Percentiles rank a stretch among this genome's conserved stretches.
These are phyloP conservation scores for Lagocephalus sceleratus DNA, from an alignment of 2,797 vertebrate genomes.

Conservation along the genomic window DNA sequence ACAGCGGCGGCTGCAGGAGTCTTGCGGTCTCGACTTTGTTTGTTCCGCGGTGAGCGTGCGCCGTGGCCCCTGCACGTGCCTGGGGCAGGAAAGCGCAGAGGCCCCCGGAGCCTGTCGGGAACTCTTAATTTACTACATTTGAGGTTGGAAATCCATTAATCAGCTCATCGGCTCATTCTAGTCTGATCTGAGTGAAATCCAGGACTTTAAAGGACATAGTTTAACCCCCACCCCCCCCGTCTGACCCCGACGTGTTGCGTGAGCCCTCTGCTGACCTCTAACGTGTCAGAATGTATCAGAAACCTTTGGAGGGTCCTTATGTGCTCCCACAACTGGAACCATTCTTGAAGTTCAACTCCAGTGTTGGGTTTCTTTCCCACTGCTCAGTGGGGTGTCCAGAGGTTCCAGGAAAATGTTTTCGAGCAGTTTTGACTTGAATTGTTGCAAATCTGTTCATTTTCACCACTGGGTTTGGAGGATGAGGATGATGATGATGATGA, in stretches of 20 bases:
- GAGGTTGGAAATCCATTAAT: constrained; percentile 34
- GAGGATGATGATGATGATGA: constrained; percentile 20
- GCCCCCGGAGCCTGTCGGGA: constrained; percentile 20
- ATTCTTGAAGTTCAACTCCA: no score
- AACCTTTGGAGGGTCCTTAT: no score
- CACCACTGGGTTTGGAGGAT: constrained; percentile 8
- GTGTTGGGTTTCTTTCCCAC: no score
- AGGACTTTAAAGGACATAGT: constrained; percentile 15
- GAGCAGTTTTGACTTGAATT: no score
- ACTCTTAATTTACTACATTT: constrained; percentile 19
- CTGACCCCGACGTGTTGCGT: not conserved
- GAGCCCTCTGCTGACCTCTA: no score
- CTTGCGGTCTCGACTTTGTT: not conserved
- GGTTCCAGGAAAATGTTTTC: no score
- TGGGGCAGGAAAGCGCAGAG: constrained; percentile 2
- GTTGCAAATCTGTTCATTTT: no score
- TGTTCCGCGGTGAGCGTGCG: constrained; percentile 24
- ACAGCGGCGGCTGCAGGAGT: constrained; percentile 28
- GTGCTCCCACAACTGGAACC: no score
- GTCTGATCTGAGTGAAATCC: constrained; percentile 40
- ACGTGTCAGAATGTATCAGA: no score
- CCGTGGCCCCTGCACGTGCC: constrained; percentile 30
- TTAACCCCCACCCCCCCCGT: no score
- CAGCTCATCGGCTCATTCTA: constrained; percentile 49
- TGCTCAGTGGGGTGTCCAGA: no score